A percentile compares a stretch with the other conserved stretches of the same genome.
Evolutionary conservation across 92 coral and sea anemone genomes (phyloP).

Genomic region (Heliopora coerulea): DNA sequence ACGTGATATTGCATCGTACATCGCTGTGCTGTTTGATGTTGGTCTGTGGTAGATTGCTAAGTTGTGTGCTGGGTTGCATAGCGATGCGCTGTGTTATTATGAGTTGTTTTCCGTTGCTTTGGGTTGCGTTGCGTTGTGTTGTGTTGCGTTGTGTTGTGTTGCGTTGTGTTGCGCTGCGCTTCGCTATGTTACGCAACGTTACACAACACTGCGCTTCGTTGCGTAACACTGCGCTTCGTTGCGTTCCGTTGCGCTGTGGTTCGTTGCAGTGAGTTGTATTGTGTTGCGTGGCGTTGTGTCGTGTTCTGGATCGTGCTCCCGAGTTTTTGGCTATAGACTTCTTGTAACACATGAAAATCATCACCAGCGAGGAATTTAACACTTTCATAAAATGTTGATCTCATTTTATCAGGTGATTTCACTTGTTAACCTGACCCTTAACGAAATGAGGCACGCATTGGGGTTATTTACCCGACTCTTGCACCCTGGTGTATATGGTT

Average conservation of each 20-base stretch:
- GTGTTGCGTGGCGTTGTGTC: too few relatives aligned
- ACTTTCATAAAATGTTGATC: not conserved
- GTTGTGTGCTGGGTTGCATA: too few relatives aligned
- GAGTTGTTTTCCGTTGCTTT: not conserved
- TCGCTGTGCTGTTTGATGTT: too few relatives aligned
- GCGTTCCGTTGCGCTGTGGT: too few relatives aligned
- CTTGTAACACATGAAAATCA: too few relatives aligned
- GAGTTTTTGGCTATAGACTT: too few relatives aligned
- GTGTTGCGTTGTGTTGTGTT: not conserved
- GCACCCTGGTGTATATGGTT: slow-evolving; percentile 78
- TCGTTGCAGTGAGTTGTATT: too few relatives aligned
- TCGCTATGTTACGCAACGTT: not conserved
- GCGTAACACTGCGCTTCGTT: too few relatives aligned
- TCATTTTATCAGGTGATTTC: slow-evolving; percentile 71
- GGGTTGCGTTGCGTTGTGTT: not conserved
- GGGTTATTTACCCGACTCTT: slow-evolving; percentile 63
- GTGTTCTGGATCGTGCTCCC: too few relatives aligned
- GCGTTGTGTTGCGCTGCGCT: not conserved
- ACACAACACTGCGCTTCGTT: not conserved
- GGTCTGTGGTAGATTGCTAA: too few relatives aligned
- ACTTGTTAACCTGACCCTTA: slow-evolving; percentile 74
- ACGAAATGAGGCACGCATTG: slow-evolving; percentile 82
- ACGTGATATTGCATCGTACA: too few relatives aligned
- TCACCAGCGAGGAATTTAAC: not conserved
- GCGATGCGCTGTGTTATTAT: not conserved